These are phyloP conservation scores for Abrostola triplasia DNA, from an alignment of 2,888 invertebrate genomes.

Conservation along the genomic window DNA sequence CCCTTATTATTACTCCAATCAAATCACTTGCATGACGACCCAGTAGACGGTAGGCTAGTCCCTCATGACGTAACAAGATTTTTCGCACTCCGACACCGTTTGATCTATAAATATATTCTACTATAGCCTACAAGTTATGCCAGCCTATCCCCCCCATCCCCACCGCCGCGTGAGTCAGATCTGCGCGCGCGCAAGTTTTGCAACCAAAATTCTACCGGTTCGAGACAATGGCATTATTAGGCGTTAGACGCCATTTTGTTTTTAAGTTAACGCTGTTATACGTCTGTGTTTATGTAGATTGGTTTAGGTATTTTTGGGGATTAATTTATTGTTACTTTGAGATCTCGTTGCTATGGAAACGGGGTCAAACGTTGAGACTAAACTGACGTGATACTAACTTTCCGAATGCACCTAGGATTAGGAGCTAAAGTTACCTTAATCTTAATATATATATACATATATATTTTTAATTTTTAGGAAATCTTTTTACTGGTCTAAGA, in stretches of 20 bases:
- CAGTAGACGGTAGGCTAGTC: too few species aligned
- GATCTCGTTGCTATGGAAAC: too few species aligned
- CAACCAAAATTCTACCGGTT: constrained; percentile 88
- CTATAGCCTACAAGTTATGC: constrained; percentile 49
- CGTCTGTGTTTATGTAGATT: constrained; percentile 33
- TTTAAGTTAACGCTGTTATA: constrained; percentile 56
- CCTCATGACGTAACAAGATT: constrained; percentile 47
- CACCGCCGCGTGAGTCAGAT: constrained; percentile 74
- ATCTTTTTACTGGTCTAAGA: too few species aligned
- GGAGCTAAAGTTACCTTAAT: too few species aligned
- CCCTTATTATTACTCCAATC: too few species aligned
- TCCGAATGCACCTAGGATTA: too few species aligned
- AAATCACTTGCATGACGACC: too few species aligned
- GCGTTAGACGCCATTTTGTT: constrained; percentile 82
- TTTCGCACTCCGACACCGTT: constrained; percentile 56
- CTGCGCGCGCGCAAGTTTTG: constrained; percentile 82
- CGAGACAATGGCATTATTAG: constrained; percentile 87
- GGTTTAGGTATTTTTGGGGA: constrained; percentile 40
- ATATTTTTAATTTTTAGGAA: too few species aligned
- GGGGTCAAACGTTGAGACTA: too few species aligned
- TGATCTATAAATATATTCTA: constrained; percentile 50
- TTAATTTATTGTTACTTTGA: constrained; percentile 12
- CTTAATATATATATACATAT: too few species aligned
- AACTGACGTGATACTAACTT: too few species aligned
- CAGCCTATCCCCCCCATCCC: constrained; percentile 48